Conservation (phyloP, 1,140 invertebrate species). For the Drosophila nebulosa region DNA sequence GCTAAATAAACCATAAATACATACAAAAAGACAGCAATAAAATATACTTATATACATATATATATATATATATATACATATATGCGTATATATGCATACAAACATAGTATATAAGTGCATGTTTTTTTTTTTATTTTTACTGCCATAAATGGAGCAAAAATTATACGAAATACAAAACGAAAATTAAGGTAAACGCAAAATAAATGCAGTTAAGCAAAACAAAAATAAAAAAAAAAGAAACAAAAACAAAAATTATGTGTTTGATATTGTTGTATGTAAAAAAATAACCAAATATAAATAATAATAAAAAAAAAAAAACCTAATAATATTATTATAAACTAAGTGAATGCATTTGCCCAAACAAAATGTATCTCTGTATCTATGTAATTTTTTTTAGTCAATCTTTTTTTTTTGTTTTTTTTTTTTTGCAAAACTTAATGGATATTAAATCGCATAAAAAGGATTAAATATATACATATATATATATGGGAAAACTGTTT, state of each 20-base stretch:
- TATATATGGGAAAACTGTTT: conserved; percentile 68
- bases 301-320: conserved; percentile 17
- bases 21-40: conserved; percentile 12
- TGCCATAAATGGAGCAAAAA: not conserved
- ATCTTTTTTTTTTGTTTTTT: conserved; percentile 32
- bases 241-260: conserved; percentile 26
- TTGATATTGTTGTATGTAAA: conserved; percentile 28
- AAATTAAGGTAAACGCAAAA: conserved; percentile 11
- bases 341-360: not conserved
- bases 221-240: too few species aligned
- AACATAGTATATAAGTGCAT: conserved; percentile 24
- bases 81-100: not conserved
- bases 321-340: not conserved
- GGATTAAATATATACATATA: conserved; percentile 37
- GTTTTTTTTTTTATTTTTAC: not conserved
- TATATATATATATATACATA: not conserved
- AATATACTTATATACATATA: not conserved
- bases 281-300: conserved; percentile 12
- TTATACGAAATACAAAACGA: not conserved
- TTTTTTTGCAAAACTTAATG: conserved; percentile 60
- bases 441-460: conserved; percentile 41
- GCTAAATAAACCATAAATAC: conserved; percentile 49
- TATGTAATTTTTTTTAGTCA: not conserved
- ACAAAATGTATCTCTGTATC: not conserved
- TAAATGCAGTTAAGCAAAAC: conserved; percentile 44